Base-by-base conservation (phyloP, 2,113 vertebrate genomes). In the Stercorarius parasiticus region DNA sequence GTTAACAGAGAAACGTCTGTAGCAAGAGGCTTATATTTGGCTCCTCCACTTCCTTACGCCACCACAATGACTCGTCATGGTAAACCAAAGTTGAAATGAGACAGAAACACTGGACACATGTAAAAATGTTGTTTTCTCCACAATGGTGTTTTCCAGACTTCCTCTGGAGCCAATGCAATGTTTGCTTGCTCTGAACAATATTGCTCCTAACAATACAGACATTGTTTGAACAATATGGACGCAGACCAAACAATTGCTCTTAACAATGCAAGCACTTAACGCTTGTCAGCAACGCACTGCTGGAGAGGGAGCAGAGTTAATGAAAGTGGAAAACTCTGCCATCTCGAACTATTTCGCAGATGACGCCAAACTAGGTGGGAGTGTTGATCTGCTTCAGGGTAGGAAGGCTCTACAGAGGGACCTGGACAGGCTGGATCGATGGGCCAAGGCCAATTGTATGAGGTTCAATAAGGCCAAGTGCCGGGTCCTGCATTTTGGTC, bases 141-240 rank as follows among this genome's bases (percentile, higher is more conserved):
- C 26, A n/a, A 73, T 32, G 85, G 36, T n/a, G 47, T 70, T 97
- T 91, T 90, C 50, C 64, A 88, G 86, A 56, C 69, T 97, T 95
- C 65, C 50, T 94, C 62, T 72, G 78, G 42, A 20, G 45, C 56
- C 13, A 6, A 3, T 22, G 21, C 8, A 36, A 19, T 29, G 14
- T 74, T 80, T 82, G 17, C 88, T 71, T 93, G 71, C 66, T 86
- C 87, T 73, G 78, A 90, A 82, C 50, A 81, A 62, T 47, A 76
- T 27, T 90, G 27, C 7, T 73, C 4, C 38, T 58, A 74, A 58
- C 67, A 86, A 64, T 59, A 18, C 7, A 78, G 64, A 27, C 55
- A 23, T 36, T 85, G 87, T 74, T 61, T 76, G 45, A 70, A 36
- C 22, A 73, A 16, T 38, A 21, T 53, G 82, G 61, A 43, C 1